phyloP scores from a whole-genome alignment of 2,888 invertebrate genomes.

The Xestia xanthographa region DNA sequence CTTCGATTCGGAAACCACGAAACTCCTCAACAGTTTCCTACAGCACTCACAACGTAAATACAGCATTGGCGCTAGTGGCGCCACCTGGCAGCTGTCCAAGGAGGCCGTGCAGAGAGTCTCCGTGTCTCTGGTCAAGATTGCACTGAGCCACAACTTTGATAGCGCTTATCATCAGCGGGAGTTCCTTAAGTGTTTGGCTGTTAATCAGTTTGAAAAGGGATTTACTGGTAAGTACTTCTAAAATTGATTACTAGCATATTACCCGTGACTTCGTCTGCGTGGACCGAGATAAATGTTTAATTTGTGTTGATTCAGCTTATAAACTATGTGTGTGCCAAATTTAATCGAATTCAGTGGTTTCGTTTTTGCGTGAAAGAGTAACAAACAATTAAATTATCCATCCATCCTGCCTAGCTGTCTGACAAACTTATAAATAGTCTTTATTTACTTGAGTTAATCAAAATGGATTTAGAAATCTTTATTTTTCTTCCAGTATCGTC shows the following conservation, averaged over 20 bases:
- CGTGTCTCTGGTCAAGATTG: slow-evolving; percentile 91
- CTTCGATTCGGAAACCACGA: slow-evolving; percentile 85
- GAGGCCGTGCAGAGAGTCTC: slow-evolving; percentile 90
- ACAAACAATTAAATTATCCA: too few species aligned
- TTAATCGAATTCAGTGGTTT: too few species aligned
- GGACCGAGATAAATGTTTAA: too few species aligned
- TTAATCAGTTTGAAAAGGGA: slow-evolving; percentile 90
- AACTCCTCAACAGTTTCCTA: slow-evolving; percentile 80
- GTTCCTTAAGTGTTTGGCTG: slow-evolving; percentile 91
- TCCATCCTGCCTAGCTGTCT: neutral
- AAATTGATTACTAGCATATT: neutral
- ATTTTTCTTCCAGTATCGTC: slow-evolving; percentile 78
- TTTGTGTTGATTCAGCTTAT: too few species aligned
- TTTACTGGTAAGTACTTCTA: slow-evolving; percentile 81
- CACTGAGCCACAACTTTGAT: slow-evolving; percentile 91
- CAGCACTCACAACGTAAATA: slow-evolving; percentile 83
- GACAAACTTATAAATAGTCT: neutral
- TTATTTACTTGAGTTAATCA: neutral
- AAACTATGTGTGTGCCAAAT: too few species aligned
- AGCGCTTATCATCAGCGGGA: slow-evolving; percentile 92
- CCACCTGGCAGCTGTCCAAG: slow-evolving; percentile 85
- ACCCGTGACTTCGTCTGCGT: too few species aligned
- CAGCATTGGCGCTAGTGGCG: slow-evolving; percentile 78
- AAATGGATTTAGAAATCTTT: slow-evolving; percentile 14
- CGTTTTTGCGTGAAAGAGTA: too few species aligned